phyloP scores from a whole-genome alignment of 2,888 invertebrate genomes.

The Poecilobothrus nobilitatus region DNA sequence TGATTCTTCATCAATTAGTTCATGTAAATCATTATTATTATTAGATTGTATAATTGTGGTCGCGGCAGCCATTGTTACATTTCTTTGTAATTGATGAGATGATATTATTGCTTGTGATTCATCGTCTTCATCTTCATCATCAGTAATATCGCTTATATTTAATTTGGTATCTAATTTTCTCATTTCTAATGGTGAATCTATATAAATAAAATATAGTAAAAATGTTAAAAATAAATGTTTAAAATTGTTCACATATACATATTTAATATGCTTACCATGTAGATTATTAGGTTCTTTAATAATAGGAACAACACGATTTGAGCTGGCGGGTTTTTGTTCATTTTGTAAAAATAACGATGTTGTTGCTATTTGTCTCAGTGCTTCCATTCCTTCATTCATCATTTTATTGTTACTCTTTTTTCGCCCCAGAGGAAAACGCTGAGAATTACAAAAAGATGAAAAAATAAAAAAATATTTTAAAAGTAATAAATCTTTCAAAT shows the following conservation, averaged over 20 bases:
- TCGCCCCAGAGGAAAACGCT: conserved; percentile 40
- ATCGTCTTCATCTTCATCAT: conserved; percentile 34
- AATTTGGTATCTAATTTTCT: conserved; percentile 36
- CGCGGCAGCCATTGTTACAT: neutral
- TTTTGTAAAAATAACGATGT: conserved; percentile 46
- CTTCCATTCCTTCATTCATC: conserved; percentile 45
- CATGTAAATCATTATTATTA: conserved; percentile 11
- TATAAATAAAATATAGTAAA: neutral
- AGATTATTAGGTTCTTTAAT: conserved; percentile 41
- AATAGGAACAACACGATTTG: conserved; percentile 41
- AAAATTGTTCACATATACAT: too few species aligned
- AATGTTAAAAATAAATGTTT: too few species aligned
- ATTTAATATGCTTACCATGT: conserved; percentile 27
- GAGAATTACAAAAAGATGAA: neutral
- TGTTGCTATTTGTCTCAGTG: conserved; percentile 44
- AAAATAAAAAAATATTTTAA: conserved; percentile 11
- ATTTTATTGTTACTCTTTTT: conserved; percentile 41
- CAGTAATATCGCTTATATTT: conserved; percentile 37
- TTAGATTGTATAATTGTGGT: conserved; percentile 14
- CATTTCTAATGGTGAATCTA: conserved; percentile 38
- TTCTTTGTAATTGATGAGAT: conserved; percentile 19
- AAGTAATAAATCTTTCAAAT: too few species aligned
- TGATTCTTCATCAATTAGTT: conserved; percentile 14
- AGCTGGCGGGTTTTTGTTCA: conserved; percentile 38
- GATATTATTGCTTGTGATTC: conserved; percentile 24